Evolutionary conservation across 2,113 vertebrate genomes (phyloP).

Genomic region (Syngnathus typhle): DNA sequence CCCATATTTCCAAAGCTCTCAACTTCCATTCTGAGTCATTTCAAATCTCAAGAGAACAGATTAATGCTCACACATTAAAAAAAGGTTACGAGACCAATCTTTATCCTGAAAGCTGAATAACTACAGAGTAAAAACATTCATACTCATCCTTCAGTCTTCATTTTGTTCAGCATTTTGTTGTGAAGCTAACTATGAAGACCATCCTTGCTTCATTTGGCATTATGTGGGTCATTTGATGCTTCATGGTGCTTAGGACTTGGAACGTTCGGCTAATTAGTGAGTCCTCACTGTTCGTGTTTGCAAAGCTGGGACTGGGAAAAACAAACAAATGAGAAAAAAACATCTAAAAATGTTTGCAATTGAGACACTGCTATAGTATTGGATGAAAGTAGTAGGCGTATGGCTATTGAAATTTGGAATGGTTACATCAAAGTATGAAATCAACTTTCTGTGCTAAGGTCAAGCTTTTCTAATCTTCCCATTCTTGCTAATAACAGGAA

Average conservation of each 20-base stretch:
- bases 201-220: neutral
- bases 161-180: neutral
- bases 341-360: neutral
- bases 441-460: neutral
- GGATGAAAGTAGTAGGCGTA: too few species aligned
- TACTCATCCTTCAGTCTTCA: neutral
- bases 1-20: neutral
- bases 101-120: neutral
- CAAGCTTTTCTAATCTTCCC: slow-evolving; percentile 11
- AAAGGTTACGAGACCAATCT: neutral
- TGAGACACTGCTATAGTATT: neutral
- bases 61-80: neutral
- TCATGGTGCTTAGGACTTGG: neutral
- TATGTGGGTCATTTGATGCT: neutral
- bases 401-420: too few species aligned
- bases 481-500: slow-evolving; percentile 8
- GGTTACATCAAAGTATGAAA: neutral
- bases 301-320: neutral
- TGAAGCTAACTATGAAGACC: neutral
- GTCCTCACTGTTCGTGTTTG: neutral
- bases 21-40: neutral
- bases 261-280: neutral
- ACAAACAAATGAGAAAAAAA: too few species aligned
- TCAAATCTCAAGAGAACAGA: neutral
- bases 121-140: neutral